These are phyloP conservation scores for Chloroclystis v-ata DNA, from an alignment of 2,888 invertebrate genomes.

Conservation along the genomic window DNA sequence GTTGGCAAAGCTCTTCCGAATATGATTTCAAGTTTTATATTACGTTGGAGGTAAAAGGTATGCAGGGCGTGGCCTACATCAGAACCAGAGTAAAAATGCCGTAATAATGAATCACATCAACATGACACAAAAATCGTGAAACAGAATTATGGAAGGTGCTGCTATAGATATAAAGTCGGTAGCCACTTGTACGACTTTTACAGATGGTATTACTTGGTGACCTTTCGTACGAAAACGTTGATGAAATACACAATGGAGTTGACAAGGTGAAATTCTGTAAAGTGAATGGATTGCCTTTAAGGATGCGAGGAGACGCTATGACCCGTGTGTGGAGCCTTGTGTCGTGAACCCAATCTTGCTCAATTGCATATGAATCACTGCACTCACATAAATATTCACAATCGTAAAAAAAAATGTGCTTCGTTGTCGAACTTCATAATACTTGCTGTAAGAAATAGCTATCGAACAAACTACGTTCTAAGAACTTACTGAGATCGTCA, in stretches of 20 bases:
- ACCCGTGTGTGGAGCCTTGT: slow-evolving; percentile 36
- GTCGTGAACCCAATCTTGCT: slow-evolving; percentile 40
- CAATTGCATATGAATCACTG: slow-evolving; percentile 31
- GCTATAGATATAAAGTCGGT: slow-evolving; percentile 23
- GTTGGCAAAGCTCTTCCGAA: slow-evolving; percentile 3
- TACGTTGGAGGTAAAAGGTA: slow-evolving; percentile 12
- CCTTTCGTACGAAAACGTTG: slow-evolving; percentile 48
- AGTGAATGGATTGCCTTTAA: slow-evolving; percentile 61
- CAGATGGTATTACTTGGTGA: slow-evolving; percentile 37
- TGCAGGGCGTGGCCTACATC: slow-evolving; percentile 15
- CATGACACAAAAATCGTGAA: slow-evolving; percentile 18
- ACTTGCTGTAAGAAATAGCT: no score
- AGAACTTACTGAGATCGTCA: no score
- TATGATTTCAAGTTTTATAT: slow-evolving; percentile 6
- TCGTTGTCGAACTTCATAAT: no score
- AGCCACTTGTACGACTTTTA: slow-evolving; percentile 24
- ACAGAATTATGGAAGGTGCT: slow-evolving; percentile 24
- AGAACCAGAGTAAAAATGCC: slow-evolving; percentile 23
- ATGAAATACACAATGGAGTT: slow-evolving; percentile 53
- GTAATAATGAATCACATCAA: slow-evolving; percentile 27
- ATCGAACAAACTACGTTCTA: no score
- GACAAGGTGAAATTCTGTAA: slow-evolving; percentile 66
- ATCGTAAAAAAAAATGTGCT: slow-evolving; percentile 4
- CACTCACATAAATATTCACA: slow-evolving; percentile 9
- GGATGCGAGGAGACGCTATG: slow-evolving; percentile 54